phyloP scores from a whole-genome alignment of 2,113 vertebrate genomes.

The Stomatorhinus ivindoensis region DNA sequence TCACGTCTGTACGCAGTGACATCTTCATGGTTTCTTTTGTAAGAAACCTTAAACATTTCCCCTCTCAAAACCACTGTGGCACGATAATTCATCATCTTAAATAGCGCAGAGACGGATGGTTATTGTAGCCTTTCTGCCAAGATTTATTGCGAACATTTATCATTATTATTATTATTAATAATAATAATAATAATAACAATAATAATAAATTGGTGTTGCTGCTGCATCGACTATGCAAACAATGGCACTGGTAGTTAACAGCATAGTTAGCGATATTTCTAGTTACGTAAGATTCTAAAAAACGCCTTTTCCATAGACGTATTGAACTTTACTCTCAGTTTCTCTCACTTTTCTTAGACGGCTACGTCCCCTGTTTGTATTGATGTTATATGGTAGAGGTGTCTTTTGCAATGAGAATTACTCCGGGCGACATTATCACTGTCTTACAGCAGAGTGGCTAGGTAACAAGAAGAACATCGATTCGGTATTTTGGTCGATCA shows the following conservation, averaged over 20 bases:
- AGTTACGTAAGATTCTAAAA: not conserved
- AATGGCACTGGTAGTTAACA: not conserved
- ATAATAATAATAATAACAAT: not conserved
- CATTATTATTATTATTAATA: not conserved
- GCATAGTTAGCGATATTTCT: not conserved
- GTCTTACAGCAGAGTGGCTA: constrained; percentile 68
- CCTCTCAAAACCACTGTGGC: not conserved
- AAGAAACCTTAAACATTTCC: constrained; percentile 8
- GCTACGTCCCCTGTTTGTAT: constrained; percentile 29
- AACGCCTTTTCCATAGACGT: not conserved
- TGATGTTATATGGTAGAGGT: constrained; percentile 67
- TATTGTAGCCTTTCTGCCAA: not conserved
- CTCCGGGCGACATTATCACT: constrained; percentile 63
- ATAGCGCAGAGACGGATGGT: constrained; percentile 7
- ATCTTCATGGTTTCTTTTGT: constrained; percentile 17
- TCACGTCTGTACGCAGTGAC: constrained; percentile 34
- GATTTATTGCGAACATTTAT: not conserved
- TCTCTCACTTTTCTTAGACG: not conserved
- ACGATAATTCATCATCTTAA: constrained; percentile 32
- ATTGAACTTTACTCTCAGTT: not conserved
- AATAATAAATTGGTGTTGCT: not conserved
- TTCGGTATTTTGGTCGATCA: constrained; percentile 71
- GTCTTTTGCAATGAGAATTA: constrained; percentile 65
- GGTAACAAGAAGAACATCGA: constrained; percentile 73
- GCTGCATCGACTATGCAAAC: not conserved